Evolutionary conservation across 2,113 vertebrate genomes (phyloP).

Genomic region (Anarhynchus alexandrinus): DNA sequence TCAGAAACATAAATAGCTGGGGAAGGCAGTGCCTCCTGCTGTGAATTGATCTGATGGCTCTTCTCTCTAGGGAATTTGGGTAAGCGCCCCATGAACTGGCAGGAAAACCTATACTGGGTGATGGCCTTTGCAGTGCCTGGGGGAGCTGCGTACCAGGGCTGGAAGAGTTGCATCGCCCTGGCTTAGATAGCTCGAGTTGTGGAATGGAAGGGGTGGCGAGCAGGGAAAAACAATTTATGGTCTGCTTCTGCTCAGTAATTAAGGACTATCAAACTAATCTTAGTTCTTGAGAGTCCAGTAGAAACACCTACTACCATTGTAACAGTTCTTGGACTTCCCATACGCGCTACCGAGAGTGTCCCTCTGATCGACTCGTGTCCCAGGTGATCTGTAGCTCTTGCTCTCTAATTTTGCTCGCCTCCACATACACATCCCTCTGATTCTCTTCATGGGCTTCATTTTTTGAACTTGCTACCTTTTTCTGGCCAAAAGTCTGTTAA

Average conservation of each 20-base stretch:
- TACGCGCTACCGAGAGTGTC: rapidly evolving
- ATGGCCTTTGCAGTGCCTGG: not conserved
- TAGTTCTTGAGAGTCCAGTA: not conserved
- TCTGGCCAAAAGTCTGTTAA: not conserved
- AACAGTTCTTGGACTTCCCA: not conserved
- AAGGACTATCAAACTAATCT: not conserved
- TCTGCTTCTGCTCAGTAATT: not conserved
- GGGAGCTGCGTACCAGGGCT: not conserved
- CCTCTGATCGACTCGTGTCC: not conserved
- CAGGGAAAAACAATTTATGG: not conserved
- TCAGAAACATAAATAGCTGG: not conserved
- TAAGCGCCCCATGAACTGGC: not conserved
- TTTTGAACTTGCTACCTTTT: not conserved
- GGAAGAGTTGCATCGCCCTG: not conserved
- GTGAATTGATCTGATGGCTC: not conserved
- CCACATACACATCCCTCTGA: not conserved
- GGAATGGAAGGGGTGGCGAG: not conserved
- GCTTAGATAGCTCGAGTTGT: not conserved
- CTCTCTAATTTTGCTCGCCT: not conserved
- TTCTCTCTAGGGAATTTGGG: not conserved
- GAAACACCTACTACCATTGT: rapidly evolving
- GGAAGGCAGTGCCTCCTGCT: not conserved
- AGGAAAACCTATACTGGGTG: not conserved
- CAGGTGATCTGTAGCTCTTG: not conserved
- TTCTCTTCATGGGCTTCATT: not conserved